phyloP scores from a whole-genome alignment of 2,797 vertebrate species.

The Austrolebias charrua region DNA sequence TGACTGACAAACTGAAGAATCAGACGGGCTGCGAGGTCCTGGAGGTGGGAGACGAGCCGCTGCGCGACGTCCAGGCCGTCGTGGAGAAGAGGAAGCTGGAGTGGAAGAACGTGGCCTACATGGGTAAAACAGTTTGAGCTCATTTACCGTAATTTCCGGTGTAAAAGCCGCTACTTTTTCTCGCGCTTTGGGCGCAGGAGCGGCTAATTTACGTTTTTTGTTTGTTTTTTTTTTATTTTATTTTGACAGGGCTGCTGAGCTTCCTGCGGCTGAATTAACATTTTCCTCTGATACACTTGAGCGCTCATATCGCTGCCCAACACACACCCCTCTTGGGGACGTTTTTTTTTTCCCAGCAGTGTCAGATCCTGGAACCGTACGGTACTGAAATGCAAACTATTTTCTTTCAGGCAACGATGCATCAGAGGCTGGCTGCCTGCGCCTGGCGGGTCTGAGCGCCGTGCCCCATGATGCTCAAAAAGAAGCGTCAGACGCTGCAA shows the following conservation, averaged over 20 bases:
- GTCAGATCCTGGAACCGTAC: background rate
- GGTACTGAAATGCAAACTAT: background rate
- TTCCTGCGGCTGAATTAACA: no score
- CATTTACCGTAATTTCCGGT: no score
- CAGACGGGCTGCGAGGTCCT: conserved; percentile 70
- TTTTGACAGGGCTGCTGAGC: no score
- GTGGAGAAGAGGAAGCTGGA: conserved; percentile 72
- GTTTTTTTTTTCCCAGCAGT: no score
- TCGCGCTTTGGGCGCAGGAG: no score
- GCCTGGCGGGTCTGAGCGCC: conserved; percentile 82
- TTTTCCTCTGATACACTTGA: no score
- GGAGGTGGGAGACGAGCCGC: conserved; percentile 70
- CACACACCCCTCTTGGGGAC: no score
- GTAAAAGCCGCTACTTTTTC: no score
- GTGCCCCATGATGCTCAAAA: conserved; percentile 81
- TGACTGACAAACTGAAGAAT: conserved; percentile 70
- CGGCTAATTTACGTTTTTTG: no score
- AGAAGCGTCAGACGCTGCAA: conserved; percentile 78
- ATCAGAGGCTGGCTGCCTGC: conserved; percentile 84
- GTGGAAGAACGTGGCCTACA: conserved; percentile 91
- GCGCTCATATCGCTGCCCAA: no score
- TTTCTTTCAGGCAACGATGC: conserved; percentile 81
- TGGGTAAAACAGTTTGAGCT: conserved; percentile 85
- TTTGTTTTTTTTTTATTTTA: no score
- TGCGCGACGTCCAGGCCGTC: conserved; percentile 65